phyloP scores from a whole-genome alignment of 2,888 invertebrate species.

The Steinernema carpocapsae region DNA sequence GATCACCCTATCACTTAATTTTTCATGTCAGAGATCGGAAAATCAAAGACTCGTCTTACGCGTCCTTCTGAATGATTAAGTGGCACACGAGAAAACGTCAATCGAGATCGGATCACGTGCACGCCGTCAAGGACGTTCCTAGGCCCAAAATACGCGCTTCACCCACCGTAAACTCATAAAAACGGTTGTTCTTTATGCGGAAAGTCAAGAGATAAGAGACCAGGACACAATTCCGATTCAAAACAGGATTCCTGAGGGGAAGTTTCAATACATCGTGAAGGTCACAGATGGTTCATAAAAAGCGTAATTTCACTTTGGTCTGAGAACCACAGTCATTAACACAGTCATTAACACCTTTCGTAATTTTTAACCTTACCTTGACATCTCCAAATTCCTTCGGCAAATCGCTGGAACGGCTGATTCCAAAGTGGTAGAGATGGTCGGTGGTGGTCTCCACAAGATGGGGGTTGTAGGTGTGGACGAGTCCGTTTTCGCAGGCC shows the following conservation, averaged over 20 bases:
- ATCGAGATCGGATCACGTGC: not conserved
- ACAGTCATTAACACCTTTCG: not conserved
- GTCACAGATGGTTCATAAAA: too few relatives aligned
- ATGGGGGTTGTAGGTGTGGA: conserved; percentile 34
- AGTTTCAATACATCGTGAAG: too few relatives aligned
- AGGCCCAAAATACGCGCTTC: not conserved
- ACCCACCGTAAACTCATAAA: not conserved
- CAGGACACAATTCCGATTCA: not conserved
- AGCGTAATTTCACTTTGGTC: too few relatives aligned
- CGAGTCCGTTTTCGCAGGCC: not conserved
- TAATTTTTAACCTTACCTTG: conserved; percentile 9
- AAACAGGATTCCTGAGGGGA: too few relatives aligned
- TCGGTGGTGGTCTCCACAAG: conserved; percentile 3
- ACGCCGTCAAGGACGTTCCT: not conserved
- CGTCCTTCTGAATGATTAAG: not conserved
- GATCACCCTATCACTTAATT: too few relatives aligned
- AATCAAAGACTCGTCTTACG: conserved; percentile 1
- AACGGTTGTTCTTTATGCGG: not conserved
- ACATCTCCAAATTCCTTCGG: conserved; percentile 31
- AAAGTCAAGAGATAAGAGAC: not conserved
- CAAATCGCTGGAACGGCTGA: conserved; percentile 26
- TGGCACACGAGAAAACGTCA: not conserved
- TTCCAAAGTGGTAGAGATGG: conserved; percentile 36
- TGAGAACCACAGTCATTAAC: too few relatives aligned
- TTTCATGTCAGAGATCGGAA: not conserved